These are phyloP conservation scores for Xenopus tropicalis DNA, from an alignment of 2,113 vertebrate species.

Conservation along the genomic window UCB_Xtro_10.0 CM004445.2:28219501-28220000, in stretches of 20 bases:
- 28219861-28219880: slow-evolving; percentile 52
- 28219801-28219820: slow-evolving; percentile 46
- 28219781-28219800: slow-evolving; percentile 16
- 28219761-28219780: slow-evolving; percentile 69
- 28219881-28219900: not conserved
- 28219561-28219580: slow-evolving; percentile 61
- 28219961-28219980: slow-evolving; percentile 1
- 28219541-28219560: slow-evolving; percentile 77
- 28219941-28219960: not conserved
- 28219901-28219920: not conserved
- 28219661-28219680: slow-evolving; percentile 73
- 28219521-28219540: slow-evolving; percentile 78
- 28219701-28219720: slow-evolving; percentile 56
- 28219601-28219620: slow-evolving; percentile 56
- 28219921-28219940: not conserved
- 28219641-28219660: slow-evolving; percentile 73
- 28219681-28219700: slow-evolving; percentile 74
- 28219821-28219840: slow-evolving; percentile 34
- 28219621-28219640: slow-evolving; percentile 82
- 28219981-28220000: slow-evolving; percentile 5
- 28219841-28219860: slow-evolving; percentile 44
- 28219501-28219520: slow-evolving; percentile 78
- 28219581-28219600: slow-evolving; percentile 54
- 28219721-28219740: slow-evolving; percentile 73
- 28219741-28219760: slow-evolving; percentile 77